Evolutionary conservation across 2,797 vertebrate genomes (phyloP).

Genomic region (Peromyscus melanophrys): DNA sequence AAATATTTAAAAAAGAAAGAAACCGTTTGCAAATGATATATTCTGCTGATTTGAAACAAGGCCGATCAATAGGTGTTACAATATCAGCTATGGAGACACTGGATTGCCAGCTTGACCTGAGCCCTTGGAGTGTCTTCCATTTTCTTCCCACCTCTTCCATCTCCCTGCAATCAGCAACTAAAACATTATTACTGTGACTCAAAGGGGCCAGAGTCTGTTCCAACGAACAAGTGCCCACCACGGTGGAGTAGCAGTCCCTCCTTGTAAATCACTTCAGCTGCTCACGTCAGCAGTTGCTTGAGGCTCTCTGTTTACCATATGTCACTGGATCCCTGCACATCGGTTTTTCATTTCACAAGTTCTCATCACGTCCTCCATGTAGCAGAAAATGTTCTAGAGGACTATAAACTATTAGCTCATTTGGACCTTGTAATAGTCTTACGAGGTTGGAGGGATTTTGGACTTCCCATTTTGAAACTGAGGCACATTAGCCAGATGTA

Average conservation of each 20-base stretch:
- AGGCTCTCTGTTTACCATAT: not conserved
- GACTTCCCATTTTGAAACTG: not conserved
- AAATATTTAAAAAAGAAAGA: not conserved
- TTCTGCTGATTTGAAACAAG: slow-evolving; percentile 38
- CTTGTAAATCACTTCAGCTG: not conserved
- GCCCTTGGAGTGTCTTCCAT: not conserved
- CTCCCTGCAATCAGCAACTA: not conserved
- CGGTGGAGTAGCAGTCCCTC: not conserved
- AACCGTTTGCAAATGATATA: not conserved
- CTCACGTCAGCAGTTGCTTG: not conserved
- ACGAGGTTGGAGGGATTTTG: not conserved
- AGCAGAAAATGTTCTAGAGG: not conserved
- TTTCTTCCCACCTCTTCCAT: not conserved
- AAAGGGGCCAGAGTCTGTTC: not conserved
- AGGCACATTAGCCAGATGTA: not conserved
- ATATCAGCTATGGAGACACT: not conserved
- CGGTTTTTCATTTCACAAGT: not conserved
- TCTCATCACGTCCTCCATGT: not conserved
- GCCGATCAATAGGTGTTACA: not conserved
- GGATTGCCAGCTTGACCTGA: not conserved
- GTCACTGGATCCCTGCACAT: not conserved
- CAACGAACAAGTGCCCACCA: not conserved
- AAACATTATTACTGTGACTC: not conserved
- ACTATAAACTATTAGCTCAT: not conserved
- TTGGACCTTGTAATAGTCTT: not conserved